phyloP scores from a whole-genome alignment of 2,888 invertebrate genomes.

The Linyphia triangularis region DNA sequence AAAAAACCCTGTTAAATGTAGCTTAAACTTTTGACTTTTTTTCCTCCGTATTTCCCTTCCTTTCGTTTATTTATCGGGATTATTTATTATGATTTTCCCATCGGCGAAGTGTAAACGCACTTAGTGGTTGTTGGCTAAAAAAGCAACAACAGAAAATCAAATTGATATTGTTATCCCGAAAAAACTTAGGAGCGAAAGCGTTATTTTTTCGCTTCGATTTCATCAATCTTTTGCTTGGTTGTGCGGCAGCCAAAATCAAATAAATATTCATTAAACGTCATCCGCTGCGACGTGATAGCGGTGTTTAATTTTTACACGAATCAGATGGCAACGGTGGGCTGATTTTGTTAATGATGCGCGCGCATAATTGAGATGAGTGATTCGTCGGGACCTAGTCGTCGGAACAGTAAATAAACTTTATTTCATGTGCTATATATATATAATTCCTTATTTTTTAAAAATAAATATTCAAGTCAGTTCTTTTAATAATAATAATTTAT shows the following conservation, averaged over 20 bases:
- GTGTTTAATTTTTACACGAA: slow-evolving; percentile 39
- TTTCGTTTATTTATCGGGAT: slow-evolving; percentile 72
- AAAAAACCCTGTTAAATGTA: slow-evolving; percentile 61
- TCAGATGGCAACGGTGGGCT: not conserved
- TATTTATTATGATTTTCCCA: slow-evolving; percentile 71
- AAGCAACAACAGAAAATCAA: slow-evolving; percentile 8
- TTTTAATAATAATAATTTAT: slow-evolving; percentile 41
- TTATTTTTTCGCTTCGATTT: slow-evolving; percentile 11
- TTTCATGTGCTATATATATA: too few species aligned
- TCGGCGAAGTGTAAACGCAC: slow-evolving; percentile 38
- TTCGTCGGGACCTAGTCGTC: too few species aligned
- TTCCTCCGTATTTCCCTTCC: slow-evolving; percentile 10
- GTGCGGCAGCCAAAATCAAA: slow-evolving; percentile 14
- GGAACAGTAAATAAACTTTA: too few species aligned
- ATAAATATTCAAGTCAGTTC: not conserved
- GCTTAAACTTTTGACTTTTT: slow-evolving; percentile 67
- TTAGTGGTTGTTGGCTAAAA: slow-evolving; percentile 26
- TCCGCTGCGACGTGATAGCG: slow-evolving; percentile 15
- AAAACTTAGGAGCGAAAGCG: not conserved
- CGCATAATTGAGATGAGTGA: not conserved
- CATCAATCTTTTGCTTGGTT: slow-evolving; percentile 26
- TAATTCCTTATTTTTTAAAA: too few species aligned
- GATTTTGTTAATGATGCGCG: not conserved
- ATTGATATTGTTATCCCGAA: slow-evolving; percentile 35
- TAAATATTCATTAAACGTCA: slow-evolving; percentile 54